phyloP scores from a whole-genome alignment of 2,797 vertebrate species.

The Leptoclinus maculatus region DNA sequence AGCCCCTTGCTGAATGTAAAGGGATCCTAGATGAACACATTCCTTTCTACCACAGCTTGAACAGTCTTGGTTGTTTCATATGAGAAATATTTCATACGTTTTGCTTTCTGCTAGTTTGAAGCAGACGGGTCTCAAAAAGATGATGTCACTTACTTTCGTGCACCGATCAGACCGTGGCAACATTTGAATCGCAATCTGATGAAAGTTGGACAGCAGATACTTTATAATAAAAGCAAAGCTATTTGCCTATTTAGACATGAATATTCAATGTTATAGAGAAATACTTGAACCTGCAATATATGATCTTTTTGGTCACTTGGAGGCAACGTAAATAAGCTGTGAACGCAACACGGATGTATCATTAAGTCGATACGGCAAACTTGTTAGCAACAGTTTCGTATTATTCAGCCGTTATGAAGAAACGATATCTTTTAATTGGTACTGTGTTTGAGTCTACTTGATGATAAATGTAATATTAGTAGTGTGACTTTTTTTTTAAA shows the following conservation, averaged over 20 bases:
- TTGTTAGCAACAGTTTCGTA: not conserved
- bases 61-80: not conserved
- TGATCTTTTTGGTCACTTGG: not conserved
- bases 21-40: not conserved
- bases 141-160: not conserved
- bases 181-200: too few species aligned
- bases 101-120: not conserved
- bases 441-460: not conserved
- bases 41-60: not conserved
- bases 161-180: not conserved
- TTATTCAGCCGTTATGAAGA: accelerated
- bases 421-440: not conserved
- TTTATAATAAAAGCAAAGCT: too few species aligned
- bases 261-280: not conserved
- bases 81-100: too few species aligned
- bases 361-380: not conserved
- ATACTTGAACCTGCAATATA: not conserved
- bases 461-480: not conserved
- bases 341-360: not conserved
- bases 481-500: not conserved
- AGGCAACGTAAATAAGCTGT: not conserved
- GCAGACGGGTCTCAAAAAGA: not conserved
- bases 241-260: too few species aligned
- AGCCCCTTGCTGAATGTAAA: not conserved
- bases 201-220: too few species aligned